Conservation (phyloP, 2,888 invertebrate genomes). For the Gonocerus acuteangulatus region DNA sequence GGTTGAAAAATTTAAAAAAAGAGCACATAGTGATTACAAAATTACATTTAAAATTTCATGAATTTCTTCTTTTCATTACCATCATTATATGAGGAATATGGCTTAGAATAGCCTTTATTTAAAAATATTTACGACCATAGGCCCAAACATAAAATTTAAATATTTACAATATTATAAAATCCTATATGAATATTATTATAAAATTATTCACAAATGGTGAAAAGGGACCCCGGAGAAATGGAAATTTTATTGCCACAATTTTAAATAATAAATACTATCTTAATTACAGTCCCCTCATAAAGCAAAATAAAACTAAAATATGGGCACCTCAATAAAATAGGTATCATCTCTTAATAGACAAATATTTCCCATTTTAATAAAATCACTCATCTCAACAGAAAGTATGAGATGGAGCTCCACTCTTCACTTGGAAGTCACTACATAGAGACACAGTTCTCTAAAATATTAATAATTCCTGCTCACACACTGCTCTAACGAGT, state of each 20-base stretch:
- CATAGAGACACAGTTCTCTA: too few species aligned
- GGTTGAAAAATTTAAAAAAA: too few species aligned
- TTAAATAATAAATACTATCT: not conserved
- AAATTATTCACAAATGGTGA: not conserved
- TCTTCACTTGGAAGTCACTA: too few species aligned
- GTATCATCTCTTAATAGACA: not conserved
- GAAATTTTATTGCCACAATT: constrained; percentile 8
- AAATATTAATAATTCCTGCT: too few species aligned
- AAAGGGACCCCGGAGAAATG: not conserved
- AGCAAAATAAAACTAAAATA: not conserved
- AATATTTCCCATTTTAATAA: not conserved
- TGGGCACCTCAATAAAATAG: not conserved
- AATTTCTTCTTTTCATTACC: too few species aligned
- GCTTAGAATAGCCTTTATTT: not conserved
- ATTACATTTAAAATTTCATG: too few species aligned
- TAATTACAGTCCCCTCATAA: not conserved
- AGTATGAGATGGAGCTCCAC: too few species aligned
- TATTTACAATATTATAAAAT: constrained; percentile 13
- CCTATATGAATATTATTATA: constrained; percentile 11
- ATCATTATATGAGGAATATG: not conserved
- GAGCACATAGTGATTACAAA: too few species aligned
- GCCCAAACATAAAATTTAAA: constrained; percentile 15
- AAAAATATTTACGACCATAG: not conserved
- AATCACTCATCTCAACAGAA: not conserved
- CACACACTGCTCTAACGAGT: too few species aligned